Evolutionary conservation across 1,140 invertebrate genomes (phyloP).

Genomic region (Drosophila tropicalis): DNA sequence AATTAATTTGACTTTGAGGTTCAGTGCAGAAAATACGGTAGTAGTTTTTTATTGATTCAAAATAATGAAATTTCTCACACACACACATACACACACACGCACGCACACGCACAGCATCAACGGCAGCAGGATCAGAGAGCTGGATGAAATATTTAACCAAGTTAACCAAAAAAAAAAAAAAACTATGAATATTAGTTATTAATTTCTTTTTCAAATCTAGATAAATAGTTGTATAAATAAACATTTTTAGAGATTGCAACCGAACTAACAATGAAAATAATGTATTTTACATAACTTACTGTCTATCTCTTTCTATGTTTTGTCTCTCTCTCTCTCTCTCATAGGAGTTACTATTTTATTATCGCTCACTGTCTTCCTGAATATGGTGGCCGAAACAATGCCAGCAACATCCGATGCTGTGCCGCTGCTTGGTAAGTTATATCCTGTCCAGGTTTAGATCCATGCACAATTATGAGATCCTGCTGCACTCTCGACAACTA

Average conservation of each 20-base stretch:
- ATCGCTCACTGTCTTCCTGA: slow-evolving; percentile 99
- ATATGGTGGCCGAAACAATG: slow-evolving; percentile 95
- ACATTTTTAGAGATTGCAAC: not conserved
- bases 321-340: not conserved
- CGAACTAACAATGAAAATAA: not conserved
- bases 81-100: slow-evolving; percentile 27
- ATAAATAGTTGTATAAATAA: not conserved
- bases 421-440: slow-evolving; percentile 84
- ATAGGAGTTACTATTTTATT: slow-evolving; percentile 99
- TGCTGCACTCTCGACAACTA: slow-evolving; percentile 22
- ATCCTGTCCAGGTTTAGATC: slow-evolving; percentile 14
- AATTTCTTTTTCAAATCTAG: not conserved
- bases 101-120: slow-evolving; percentile 25
- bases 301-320: slow-evolving; percentile 9
- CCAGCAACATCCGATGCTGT: slow-evolving; percentile 93
- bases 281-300: not conserved
- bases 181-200: slow-evolving; percentile 27
- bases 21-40: slow-evolving; percentile 83
- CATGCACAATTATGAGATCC: slow-evolving; percentile 4
- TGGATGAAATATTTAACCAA: slow-evolving; percentile 21
- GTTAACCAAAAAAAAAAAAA: slow-evolving; percentile 1
- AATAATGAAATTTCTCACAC: slow-evolving; percentile 32
- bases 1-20: slow-evolving; percentile 52
- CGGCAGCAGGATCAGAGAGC: slow-evolving; percentile 37
- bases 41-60: slow-evolving; percentile 81